Base-by-base conservation (phyloP, 2,113 vertebrate species). In the Glareola pratincola region DNA sequence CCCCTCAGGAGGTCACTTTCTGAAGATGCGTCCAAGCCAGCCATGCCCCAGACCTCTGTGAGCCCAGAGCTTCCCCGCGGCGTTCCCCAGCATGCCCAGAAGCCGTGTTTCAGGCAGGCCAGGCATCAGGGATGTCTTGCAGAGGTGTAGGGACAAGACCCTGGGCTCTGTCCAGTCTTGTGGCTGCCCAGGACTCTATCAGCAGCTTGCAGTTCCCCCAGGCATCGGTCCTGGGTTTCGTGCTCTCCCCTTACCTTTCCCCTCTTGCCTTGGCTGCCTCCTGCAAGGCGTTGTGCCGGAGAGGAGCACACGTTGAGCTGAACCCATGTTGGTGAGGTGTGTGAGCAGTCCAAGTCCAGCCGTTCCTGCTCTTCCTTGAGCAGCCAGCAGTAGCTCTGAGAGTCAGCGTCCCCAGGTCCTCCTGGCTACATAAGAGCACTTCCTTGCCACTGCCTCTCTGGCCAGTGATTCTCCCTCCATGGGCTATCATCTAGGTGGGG, bases 81-180 rank as follows among this genome's bases (percentile, higher is more conserved):
- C 51, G 19, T 12, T 48, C 32, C 16, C 8, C 71, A 92, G 30
- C 4, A 3, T 7, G 21, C 47, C 32, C 72, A n/a, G 50, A 85
- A 62, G 16, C 56, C 43, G 23, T 8, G 37, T 72, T 30, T 69
- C 4, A 1, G 51, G 48, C n/a, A 90, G 29, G 59, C 3, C 24
- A 71, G 56, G 51, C 10, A 39, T 22, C 60, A 83, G 32, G 22
- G 56, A 50, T 39, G 16, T 30, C 39, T 85, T 12, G 0, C n/a
- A 78, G 66, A 75, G 37, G 14, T 2, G 4, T 23, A 36, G 4
- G 3, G 81, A 66, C 39, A 41, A 3, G 60, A 74, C 36, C 8
- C 4, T 1, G 13, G n/a, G 24, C 32, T 57, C 54, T 0, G 0
- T 41, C 30, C 21, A 43, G 45, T 56, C 83, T 85, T 5, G 2